phyloP scores from a whole-genome alignment of 2,113 vertebrate genomes.

The Poeciliopsis occidentalis region DNA sequence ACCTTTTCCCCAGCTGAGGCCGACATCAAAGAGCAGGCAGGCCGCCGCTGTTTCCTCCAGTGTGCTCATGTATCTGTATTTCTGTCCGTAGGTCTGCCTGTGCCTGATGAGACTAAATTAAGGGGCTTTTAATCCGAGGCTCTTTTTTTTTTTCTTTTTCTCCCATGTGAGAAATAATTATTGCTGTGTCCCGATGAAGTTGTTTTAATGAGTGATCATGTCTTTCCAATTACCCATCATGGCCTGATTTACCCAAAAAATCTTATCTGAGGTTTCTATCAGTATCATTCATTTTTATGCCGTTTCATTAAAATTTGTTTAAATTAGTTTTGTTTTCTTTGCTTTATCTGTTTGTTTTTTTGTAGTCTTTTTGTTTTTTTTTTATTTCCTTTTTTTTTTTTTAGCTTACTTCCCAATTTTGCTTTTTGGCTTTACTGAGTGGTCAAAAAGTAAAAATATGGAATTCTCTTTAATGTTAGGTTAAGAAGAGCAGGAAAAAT shows the following conservation, averaged over 20 bases:
- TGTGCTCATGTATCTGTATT: constrained; percentile 19
- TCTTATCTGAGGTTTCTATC: too few relatives aligned
- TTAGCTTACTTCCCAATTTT: background rate
- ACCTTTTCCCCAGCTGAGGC: constrained; percentile 31
- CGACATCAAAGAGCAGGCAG: constrained; percentile 42
- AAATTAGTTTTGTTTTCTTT: too few relatives aligned
- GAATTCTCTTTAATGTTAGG: too few relatives aligned
- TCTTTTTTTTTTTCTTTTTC: background rate
- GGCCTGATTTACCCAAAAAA: background rate
- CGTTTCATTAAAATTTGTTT: too few relatives aligned
- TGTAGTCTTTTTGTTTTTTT: background rate
- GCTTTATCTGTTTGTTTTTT: too few relatives aligned
- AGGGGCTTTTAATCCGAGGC: constrained; percentile 17
- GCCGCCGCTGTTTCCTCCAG: constrained; percentile 17
- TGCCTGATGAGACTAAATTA: constrained; percentile 14
- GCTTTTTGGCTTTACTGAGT: background rate
- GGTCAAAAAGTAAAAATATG: background rate
- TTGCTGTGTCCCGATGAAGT: constrained; percentile 1
- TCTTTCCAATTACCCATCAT: background rate
- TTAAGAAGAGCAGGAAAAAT: too few relatives aligned
- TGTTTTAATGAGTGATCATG: background rate
- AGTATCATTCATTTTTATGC: too few relatives aligned
- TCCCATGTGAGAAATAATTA: background rate
- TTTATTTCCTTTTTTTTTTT: background rate
- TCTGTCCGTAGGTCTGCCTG: constrained; percentile 10